Evolutionary conservation across 2,888 invertebrate genomes (phyloP), one percentile per base, ranked within the genome.

Genomic region (Formica aserva): DNA sequence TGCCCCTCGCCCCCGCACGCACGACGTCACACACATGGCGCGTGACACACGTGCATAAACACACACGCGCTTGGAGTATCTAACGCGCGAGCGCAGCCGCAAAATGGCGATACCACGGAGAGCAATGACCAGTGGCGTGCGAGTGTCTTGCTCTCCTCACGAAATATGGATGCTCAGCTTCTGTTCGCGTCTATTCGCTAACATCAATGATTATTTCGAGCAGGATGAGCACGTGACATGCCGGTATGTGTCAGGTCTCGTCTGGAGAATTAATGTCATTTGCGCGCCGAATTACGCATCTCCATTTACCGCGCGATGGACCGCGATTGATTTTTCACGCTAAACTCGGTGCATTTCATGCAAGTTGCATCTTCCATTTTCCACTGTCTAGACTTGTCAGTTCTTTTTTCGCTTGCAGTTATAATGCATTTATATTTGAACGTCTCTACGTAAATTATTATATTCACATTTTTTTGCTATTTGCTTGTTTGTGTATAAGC

Each of bases 51-150:
- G 67, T 80, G 41, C 66, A 18, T 72, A 48, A 62, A 35, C 63
- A 69, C 81, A 55, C 78, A 60, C 18, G n/a, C n/a, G 82, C 72
- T 67, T 32, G 4, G 18, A 15, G 11, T 11, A 29, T 18, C 35
- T 13, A 32, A 22, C 26, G 69, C 60, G 67, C 75, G 69, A 13
- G 62, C 62, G 41, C 72, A 29, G 72, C 26, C 52, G 75, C 82
- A 86, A 86, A 86, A 86, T 86, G 85, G 85, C 84, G 83, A 60
- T 48, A 6, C 18, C 63, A 22, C 74, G 13, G 41, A 38, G 62
- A 60, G 22, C 85, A 82, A 86, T 88, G 88, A 88, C 66, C 29
- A 22, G n/a, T 62, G 63, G 67, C 78, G 81, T 81, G 69, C 55
- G 78, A 5, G 45, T 13, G 77, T 57, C 78, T 78, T 71, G 15